These are phyloP conservation scores for Monomorium pharaonis DNA, from an alignment of 1,140 invertebrate species.

Conservation along the genomic window DNA sequence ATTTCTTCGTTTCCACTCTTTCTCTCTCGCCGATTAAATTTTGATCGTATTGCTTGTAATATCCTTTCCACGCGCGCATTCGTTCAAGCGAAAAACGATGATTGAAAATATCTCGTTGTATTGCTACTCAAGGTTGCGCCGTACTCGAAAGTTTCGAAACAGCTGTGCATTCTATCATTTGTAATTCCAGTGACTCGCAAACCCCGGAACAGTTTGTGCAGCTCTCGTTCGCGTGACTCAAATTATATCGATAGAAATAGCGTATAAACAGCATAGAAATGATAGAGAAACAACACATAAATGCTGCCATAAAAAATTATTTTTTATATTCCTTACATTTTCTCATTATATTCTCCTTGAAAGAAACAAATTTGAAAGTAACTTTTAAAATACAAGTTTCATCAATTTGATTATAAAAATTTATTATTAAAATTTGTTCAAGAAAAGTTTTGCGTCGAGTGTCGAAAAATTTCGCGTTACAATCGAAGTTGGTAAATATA, in stretches of 20 bases:
- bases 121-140: constrained; percentile 7
- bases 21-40: neutral
- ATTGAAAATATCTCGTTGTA: neutral
- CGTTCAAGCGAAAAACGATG: neutral
- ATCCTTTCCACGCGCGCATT: neutral
- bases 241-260: constrained; percentile 5
- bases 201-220: neutral
- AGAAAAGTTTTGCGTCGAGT: neutral
- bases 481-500: neutral
- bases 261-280: neutral
- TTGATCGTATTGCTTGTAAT: neutral
- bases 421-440: neutral
- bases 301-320: neutral
- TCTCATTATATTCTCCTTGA: neutral
- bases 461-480: neutral
- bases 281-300: neutral
- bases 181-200: neutral
- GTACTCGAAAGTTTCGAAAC: constrained; percentile 20
- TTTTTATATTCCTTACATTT: neutral
- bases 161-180: neutral
- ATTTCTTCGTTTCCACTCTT: neutral
- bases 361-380: neutral
- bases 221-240: constrained; percentile 5
- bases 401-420: neutral
- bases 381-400: neutral